Evolutionary conservation across 1,140 invertebrate genomes (phyloP), one percentile per base, ranked within the genome.

Genomic region (Drosophila nasuta): DNA sequence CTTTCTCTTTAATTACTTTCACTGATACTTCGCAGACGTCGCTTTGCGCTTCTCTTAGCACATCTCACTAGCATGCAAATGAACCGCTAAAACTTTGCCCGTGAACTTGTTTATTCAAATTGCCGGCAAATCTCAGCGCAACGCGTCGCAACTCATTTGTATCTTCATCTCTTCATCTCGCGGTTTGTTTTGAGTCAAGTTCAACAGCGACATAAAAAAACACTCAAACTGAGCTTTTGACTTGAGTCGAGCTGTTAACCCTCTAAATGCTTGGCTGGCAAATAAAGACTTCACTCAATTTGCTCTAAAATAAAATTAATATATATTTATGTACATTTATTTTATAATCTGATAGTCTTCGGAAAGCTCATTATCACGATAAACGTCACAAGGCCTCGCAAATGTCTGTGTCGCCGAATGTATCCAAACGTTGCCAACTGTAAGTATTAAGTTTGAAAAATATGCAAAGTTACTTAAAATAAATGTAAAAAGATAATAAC

Each of bases 351-450:
- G 75, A 66, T 92, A 92, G 33, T 65, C 74, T 43, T 81, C 20
- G 15, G 91, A 92, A 51, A 78, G 64, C 64, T 81, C 85, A 59
- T 92, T 71, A 63, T 92, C 91, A 46, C 80, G 93, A 63, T 93
- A 93, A 58, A 95, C 86, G 43, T 93, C 94, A 92, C 97, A 98
- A 5, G 96, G 96, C 82, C 96, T 93, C 25, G 93, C 91, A 91
- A 98, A 98, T 92, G 98, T 97, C 93, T 99, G 97, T 54, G 97
- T 97, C 77, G 94, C 92, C 92, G 98, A 97, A 92, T 98, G 97
- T 56, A 98, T 95, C 98, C 98, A 99, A 93, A 98, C 98, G 92
- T 99, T 99, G 20, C 96, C 96, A 30, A 98, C 97, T 97, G 92
- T 13, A 56, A 93, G 35, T 35, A 94, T 98, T 99, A 7, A 96